These are phyloP conservation scores for Lasioglossum figueresi DNA, from an alignment of 2,888 invertebrate genomes.

Conservation along the genomic window DNA sequence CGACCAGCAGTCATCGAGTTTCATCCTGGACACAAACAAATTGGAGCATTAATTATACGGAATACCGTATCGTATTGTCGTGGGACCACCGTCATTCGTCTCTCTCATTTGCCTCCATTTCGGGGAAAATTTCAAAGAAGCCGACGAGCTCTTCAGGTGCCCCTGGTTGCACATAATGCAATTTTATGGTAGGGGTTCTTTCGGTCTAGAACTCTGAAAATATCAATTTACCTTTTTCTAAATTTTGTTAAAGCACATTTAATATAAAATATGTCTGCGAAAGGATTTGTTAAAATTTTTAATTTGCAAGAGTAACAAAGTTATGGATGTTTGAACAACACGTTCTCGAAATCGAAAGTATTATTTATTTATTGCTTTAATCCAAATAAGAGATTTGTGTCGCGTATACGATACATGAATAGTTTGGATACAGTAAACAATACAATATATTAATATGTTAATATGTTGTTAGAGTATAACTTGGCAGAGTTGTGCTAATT, in stretches of 20 bases:
- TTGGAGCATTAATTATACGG: neutral
- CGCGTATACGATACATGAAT: no score
- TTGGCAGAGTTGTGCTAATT: no score
- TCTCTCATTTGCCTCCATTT: constrained; percentile 17
- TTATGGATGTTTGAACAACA: no score
- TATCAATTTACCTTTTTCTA: neutral
- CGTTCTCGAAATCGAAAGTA: no score
- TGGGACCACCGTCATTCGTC: neutral
- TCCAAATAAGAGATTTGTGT: no score
- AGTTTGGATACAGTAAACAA: no score
- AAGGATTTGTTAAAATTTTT: no score
- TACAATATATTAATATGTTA: no score
- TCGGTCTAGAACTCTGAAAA: neutral
- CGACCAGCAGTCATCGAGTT: neutral
- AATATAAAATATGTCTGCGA: no score
- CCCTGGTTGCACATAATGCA: constrained; percentile 62
- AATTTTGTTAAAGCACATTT: neutral
- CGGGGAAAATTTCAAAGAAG: constrained; percentile 6
- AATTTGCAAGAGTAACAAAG: no score
- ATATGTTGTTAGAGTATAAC: no score
- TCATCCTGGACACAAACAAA: neutral
- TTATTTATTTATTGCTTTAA: no score
- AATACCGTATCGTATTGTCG: neutral
- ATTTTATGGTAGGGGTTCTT: constrained; percentile 55
- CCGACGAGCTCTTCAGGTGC: neutral